phyloP scores from a whole-genome alignment of 2,113 vertebrate species.

The Nettapus auritus region DNA sequence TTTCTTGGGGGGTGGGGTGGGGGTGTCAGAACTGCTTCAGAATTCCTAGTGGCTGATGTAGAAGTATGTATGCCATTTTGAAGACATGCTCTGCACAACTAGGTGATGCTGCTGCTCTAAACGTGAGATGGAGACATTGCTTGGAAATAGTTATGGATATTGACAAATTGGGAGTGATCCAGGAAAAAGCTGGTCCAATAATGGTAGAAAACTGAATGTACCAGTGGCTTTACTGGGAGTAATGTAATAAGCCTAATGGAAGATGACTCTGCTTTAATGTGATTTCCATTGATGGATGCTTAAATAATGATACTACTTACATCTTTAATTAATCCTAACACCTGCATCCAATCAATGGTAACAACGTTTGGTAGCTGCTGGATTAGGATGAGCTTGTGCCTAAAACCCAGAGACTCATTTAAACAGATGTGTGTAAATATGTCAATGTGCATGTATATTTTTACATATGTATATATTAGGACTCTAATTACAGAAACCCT shows the following conservation, averaged over 20 bases:
- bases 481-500: background rate
- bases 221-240: slow-evolving; percentile 1
- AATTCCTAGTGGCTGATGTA: background rate
- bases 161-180: background rate
- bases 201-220: slow-evolving; percentile 10
- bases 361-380: slow-evolving; percentile 16
- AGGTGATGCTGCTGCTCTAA: background rate
- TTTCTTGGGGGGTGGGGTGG: background rate
- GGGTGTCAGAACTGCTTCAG: background rate
- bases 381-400: background rate
- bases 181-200: background rate
- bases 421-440: background rate
- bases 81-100: background rate
- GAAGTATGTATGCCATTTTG: background rate
- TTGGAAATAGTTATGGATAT: background rate
- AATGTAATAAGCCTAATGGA: slow-evolving; percentile 56
- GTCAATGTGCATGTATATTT: background rate
- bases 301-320: background rate
- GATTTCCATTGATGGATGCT: background rate
- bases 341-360: slow-evolving; percentile 16
- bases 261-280: slow-evolving; percentile 28
- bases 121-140: background rate
- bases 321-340: slow-evolving; percentile 40
- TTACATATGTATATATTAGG: background rate
- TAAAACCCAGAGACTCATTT: background rate